phyloP scores from a whole-genome alignment of 2,888 invertebrate species.

The Aphodius sticticus region DNA sequence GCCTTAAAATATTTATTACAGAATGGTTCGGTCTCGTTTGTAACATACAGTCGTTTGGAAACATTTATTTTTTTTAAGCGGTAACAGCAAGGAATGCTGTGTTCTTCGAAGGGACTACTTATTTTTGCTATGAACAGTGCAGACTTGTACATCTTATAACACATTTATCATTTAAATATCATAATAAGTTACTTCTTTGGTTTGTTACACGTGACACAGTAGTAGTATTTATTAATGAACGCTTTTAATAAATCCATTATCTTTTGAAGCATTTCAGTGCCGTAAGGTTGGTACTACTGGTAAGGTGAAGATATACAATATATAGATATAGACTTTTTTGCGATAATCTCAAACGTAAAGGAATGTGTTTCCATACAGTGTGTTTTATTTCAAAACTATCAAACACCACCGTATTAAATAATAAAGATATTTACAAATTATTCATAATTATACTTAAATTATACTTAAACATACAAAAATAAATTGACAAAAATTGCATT shows the following conservation, averaged over 20 bases:
- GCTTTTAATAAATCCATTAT: background rate
- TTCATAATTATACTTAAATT: background rate
- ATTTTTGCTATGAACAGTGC: background rate
- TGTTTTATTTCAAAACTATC: background rate
- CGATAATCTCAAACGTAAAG: background rate
- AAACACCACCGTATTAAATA: background rate
- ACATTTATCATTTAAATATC: background rate
- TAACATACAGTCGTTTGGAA: background rate
- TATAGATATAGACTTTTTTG: background rate
- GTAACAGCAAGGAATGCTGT: background rate
- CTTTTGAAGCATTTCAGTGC: background rate
- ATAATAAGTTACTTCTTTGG: background rate
- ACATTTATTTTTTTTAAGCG: background rate
- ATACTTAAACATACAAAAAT: background rate
- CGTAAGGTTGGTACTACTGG: background rate
- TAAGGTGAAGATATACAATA: background rate
- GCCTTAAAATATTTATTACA: background rate
- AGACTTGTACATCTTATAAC: background rate
- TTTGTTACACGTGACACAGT: background rate
- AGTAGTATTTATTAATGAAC: background rate
- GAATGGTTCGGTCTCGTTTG: background rate
- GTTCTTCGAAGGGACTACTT: background rate
- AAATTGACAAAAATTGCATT: background rate
- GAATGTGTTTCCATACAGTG: background rate
- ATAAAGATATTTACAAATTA: background rate